Conservation (phyloP, 2,888 invertebrate species). For the Dryocosmus kuriphilus region DNA sequence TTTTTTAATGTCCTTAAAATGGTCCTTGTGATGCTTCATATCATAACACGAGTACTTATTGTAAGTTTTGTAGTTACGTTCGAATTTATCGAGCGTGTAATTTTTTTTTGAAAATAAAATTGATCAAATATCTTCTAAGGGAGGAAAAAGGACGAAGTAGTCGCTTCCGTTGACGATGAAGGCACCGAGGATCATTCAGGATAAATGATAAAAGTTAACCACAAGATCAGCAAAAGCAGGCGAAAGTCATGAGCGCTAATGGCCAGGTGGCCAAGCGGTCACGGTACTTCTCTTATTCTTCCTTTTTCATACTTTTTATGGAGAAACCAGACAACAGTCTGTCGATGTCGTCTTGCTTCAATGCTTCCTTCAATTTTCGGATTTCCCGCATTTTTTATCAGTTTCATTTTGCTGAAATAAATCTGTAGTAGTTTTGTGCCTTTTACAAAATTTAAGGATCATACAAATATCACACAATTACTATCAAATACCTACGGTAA, state of each 20-base stretch:
- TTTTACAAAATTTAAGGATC: background rate
- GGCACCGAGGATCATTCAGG: conserved; percentile 27
- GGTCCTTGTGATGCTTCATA: background rate
- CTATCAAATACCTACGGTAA: too few relatives aligned
- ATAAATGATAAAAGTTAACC: conserved; percentile 31
- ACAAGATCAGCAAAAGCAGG: conserved; percentile 39
- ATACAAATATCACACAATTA: too few relatives aligned
- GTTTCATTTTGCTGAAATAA: background rate
- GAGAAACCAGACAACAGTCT: conserved; percentile 7
- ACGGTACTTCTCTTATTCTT: conserved; percentile 28
- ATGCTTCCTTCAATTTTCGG: conserved; percentile 18
- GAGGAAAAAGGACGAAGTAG: background rate
- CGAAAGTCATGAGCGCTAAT: conserved; percentile 40
- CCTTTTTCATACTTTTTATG: background rate
- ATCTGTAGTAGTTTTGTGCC: background rate
- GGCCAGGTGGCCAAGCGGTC: conserved; percentile 19
- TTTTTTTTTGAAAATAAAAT: background rate
- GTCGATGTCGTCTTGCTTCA: conserved; percentile 14
- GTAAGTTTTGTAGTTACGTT: background rate
- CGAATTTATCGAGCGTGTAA: conserved; percentile 1
- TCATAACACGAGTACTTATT: background rate
- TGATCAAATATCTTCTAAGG: background rate
- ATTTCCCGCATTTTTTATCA: conserved; percentile 16
- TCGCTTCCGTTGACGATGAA: conserved; percentile 19
- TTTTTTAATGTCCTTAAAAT: background rate